phyloP scores from a whole-genome alignment of 2,888 invertebrate genomes.

The Allacma fusca region DNA sequence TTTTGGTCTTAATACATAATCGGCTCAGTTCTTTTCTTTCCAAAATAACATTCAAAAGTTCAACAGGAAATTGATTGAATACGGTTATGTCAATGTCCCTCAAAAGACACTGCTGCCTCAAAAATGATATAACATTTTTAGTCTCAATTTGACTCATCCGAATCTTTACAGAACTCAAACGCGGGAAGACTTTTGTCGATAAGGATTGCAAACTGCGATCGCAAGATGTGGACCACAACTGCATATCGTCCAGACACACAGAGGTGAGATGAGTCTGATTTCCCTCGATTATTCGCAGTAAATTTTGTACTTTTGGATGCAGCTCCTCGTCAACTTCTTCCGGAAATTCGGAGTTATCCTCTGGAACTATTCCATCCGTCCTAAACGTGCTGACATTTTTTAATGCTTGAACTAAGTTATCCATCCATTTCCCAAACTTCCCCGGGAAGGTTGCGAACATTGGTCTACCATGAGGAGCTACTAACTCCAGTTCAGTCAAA shows the following conservation, averaged over 20 bases:
- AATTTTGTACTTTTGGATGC: slow-evolving; percentile 14
- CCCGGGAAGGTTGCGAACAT: not conserved
- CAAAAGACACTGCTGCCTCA: not conserved
- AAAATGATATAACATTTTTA: not conserved
- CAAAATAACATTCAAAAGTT: not conserved
- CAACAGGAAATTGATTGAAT: not conserved
- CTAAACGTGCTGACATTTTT: not conserved
- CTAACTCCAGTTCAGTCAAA: slow-evolving; percentile 11
- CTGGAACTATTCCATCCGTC: not conserved
- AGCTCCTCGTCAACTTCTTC: slow-evolving; percentile 14
- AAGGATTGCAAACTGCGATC: not conserved
- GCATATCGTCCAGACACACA: not conserved
- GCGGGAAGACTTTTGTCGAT: not conserved
- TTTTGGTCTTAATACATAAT: slow-evolving; percentile 19
- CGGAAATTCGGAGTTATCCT: not conserved
- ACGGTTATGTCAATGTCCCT: slow-evolving; percentile 23
- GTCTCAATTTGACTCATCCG: not conserved
- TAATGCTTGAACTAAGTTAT: not conserved
- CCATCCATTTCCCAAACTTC: slow-evolving; percentile 9
- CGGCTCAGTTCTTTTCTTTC: not conserved
- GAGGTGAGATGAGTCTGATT: not conserved
- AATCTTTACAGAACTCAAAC: slow-evolving; percentile 9
- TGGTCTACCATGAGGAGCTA: not conserved
- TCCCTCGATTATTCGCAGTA: not conserved
- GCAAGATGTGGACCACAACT: slow-evolving; percentile 23